These are phyloP conservation scores for Macrostomum lignano DNA, from an alignment of 1,140 invertebrate genomes.

Conservation along the genomic window DNA sequence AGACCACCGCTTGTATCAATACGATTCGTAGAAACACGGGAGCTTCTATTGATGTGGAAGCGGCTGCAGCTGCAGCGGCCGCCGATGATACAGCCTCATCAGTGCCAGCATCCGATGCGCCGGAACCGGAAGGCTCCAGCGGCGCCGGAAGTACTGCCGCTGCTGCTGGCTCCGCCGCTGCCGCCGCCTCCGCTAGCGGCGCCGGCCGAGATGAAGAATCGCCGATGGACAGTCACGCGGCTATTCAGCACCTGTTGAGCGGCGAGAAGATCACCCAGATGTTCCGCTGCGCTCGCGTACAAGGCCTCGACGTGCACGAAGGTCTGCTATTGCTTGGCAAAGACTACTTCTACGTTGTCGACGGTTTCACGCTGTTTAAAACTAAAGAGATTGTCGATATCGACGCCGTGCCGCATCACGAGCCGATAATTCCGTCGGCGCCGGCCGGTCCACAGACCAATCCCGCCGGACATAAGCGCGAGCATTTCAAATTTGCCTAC, in stretches of 20 bases:
- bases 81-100: no score
- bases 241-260: neutral
- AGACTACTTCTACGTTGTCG: conserved; percentile 90
- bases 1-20: no score
- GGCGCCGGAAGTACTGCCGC: no score
- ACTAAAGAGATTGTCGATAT: conserved; percentile 55
- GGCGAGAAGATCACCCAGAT: conserved; percentile 52
- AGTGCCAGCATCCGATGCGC: no score
- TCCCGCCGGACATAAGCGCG: conserved; percentile 3
- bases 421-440: conserved; percentile 5
- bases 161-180: no score
- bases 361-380: conserved; percentile 81
- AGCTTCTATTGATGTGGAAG: no score
- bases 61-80: no score
- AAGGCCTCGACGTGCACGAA: conserved; percentile 82
- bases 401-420: conserved; percentile 29
- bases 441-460: conserved; percentile 1
- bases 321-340: conserved; percentile 63
- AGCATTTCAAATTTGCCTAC: conserved; percentile 56
- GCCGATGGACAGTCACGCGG: neutral
- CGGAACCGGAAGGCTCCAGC: no score
- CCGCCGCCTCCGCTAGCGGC: no score
- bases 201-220: no score
- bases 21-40: no score
- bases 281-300: conserved; percentile 83